Percentiles rank a stretch among this genome's conserved stretches.
Evolutionary conservation across 2,113 vertebrate genomes (phyloP).

Genomic region (Amblyornis subalaris): DNA sequence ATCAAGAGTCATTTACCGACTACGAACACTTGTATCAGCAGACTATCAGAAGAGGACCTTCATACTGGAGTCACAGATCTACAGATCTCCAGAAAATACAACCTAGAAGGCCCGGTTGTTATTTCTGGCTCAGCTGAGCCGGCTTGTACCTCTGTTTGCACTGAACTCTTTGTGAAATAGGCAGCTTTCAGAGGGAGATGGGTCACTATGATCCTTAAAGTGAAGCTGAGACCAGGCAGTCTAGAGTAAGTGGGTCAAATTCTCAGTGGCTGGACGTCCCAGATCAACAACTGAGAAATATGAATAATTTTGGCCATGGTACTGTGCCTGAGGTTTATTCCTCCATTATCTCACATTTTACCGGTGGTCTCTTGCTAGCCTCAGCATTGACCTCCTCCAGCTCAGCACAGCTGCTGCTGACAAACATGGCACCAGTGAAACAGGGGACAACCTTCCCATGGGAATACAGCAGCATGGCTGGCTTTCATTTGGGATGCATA

Average conservation of each 20-base stretch:
- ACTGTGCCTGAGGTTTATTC: neutral
- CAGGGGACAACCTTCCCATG: neutral
- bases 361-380: neutral
- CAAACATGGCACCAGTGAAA: neutral
- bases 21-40: neutral
- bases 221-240: neutral
- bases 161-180: neutral
- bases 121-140: neutral
- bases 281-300: neutral
- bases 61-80: neutral
- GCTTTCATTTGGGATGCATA: neutral
- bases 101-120: neutral
- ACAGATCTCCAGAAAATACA: neutral
- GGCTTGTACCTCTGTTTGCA: neutral
- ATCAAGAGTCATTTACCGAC: neutral
- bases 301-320: neutral
- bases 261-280: neutral
- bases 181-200: neutral
- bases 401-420: neutral
- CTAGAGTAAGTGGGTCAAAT: neutral
- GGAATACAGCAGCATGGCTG: neutral
- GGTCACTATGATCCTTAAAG: neutral
- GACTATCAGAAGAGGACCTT: neutral
- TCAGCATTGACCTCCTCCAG: neutral
- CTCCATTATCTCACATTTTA: neutral